Percentiles rank a stretch among this genome's conserved stretches.
These are phyloP conservation scores for Ochotona princeps DNA, from an alignment of 2,113 vertebrate genomes.

Conservation along the genomic window DNA sequence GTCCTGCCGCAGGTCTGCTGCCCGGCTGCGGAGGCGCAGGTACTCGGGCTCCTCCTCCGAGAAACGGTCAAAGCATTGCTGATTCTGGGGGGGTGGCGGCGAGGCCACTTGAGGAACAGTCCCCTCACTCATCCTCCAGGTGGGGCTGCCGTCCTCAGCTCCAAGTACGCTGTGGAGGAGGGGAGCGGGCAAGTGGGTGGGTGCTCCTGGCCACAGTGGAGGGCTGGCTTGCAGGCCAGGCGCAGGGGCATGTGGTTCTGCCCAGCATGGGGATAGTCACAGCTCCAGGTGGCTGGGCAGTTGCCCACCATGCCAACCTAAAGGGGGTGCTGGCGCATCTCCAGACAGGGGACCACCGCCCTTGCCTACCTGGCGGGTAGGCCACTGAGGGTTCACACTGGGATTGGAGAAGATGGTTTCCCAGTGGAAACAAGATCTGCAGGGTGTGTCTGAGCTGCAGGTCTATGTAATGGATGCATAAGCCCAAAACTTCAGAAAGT, in stretches of 20 bases:
- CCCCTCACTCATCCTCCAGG: slow-evolving; percentile 83
- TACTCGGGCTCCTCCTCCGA: slow-evolving; percentile 89
- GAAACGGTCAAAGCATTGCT: slow-evolving; percentile 89
- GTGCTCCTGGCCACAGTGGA: not conserved
- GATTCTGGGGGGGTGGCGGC: slow-evolving; percentile 83
- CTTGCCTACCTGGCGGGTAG: no score
- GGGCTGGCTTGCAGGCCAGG: not conserved
- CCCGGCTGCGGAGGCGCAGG: slow-evolving; percentile 85
- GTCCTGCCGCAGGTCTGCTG: slow-evolving; percentile 87
- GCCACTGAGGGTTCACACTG: not conserved
- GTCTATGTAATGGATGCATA: not conserved
- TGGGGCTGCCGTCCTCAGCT: not conserved
- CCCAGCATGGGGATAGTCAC: rapidly evolving
- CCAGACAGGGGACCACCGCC: no score
- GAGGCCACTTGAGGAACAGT: slow-evolving; percentile 80
- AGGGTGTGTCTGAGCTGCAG: not conserved
- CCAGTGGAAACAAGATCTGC: not conserved
- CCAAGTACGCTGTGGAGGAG: slow-evolving; percentile 55
- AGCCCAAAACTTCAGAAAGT: not conserved
- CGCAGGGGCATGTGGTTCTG: rapidly evolving
- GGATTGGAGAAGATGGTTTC: not conserved
- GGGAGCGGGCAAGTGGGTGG: no score
- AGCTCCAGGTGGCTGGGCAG: no score
- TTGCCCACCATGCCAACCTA: not conserved
- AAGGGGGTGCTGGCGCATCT: not conserved